phyloP scores from a whole-genome alignment of 2,888 invertebrate genomes.

The Stenolophus ochropezus region DNA sequence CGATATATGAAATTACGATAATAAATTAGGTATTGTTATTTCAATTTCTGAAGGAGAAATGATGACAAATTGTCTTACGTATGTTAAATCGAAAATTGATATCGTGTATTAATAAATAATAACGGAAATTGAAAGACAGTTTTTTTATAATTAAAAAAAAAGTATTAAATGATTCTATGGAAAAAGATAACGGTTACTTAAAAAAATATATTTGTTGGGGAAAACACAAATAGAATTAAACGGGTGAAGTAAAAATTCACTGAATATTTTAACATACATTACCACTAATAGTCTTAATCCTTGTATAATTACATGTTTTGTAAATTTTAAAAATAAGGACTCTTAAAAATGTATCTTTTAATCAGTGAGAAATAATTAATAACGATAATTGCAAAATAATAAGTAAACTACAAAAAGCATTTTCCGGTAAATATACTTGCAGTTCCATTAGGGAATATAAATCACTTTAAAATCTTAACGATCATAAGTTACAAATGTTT shows the following conservation, averaged over 20 bases:
- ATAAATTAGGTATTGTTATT: conserved; percentile 50
- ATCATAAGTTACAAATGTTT: conserved; percentile 52
- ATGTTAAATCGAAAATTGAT: conserved; percentile 16
- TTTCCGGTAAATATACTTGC: neutral
- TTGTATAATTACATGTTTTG: no score
- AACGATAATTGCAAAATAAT: conserved; percentile 16
- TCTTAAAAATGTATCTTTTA: no score
- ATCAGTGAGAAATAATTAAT: neutral
- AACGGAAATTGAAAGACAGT: no score
- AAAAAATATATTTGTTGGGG: no score
- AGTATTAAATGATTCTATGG: no score
- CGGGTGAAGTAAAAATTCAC: no score
- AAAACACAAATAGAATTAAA: no score
- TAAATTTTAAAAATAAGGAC: no score
- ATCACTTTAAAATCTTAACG: conserved; percentile 35
- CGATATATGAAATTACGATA: conserved; percentile 46
- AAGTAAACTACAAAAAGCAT: neutral
- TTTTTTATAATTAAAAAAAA: no score
- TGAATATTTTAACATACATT: no score
- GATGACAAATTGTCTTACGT: conserved; percentile 4
- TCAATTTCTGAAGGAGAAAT: conserved; percentile 7
- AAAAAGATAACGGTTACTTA: no score
- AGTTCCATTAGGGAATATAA: conserved; percentile 16
- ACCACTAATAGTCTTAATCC: no score
- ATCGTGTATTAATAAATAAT: neutral